Base-by-base conservation (phyloP, 2,888 invertebrate species). In the Heteropelma amictum region DNA sequence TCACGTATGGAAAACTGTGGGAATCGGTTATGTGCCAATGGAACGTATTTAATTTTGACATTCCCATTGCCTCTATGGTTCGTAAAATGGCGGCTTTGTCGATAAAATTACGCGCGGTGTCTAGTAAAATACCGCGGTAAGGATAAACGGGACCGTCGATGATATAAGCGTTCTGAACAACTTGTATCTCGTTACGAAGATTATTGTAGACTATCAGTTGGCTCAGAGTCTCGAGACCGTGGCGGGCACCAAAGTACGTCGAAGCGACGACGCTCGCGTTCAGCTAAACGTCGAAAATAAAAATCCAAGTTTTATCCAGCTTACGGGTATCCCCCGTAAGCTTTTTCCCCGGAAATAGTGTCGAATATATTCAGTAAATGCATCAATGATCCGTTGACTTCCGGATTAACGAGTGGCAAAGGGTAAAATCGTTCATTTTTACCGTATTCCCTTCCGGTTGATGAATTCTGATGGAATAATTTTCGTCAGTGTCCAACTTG, bases 1-100 rank as follows among this genome's bases (percentile, higher is more conserved):
- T 93, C 68, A 94, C 94, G 83, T 96, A 94, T 0, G 98, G 98
- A 87, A 98, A 98, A 81, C 98, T 97, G 78, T 98, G 97, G 14
- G 96, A 95, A 89, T 98, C 98, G 0, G 96, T 96, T 61, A 97
- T 95, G 84, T 97, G 96, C 98, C 98, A 98, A 85, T 98, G 98
- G 90, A 98, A 95, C 0, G 96, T 95, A 87, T 98, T 98, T 82
- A 98, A 86, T 88, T 98, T 98, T 26, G 95, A 95, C 86, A 94
- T 93, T 0, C 95, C 94, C 97, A 98, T 98, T 0, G 93, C 97
- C 83, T 97, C 97, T 81, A 98, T 91, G 7, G 96, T 95, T 12
- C 92, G 90, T 83, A 95, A 93, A 72, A 96, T 94, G 0, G 93
- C 90, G 0, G 93, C 92, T 6, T 96, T 91, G 7, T 93, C 92